Evolutionary conservation across 2,113 vertebrate species (phyloP), one percentile per base, ranked within the genome.

Genomic region (Tricholaema leucomelas): DNA sequence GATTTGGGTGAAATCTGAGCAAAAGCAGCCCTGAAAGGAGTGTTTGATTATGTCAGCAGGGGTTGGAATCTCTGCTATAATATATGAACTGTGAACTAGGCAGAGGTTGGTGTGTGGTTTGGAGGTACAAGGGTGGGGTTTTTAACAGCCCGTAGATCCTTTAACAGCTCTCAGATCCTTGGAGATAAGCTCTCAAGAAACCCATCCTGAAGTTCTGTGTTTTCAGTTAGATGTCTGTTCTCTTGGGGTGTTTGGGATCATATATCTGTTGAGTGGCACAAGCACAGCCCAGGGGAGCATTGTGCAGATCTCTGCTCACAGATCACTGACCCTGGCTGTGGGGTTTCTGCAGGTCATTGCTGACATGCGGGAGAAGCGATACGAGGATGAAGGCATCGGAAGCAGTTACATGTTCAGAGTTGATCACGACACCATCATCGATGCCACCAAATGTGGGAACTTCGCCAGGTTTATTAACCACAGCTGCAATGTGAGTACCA

Each of bases 371-470:
- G 99, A 99, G 96, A 99, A 99, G 76, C 98, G 99, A 20, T 99
- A 99, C 1, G 99, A 99, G 91, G 99, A 99, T 0, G 99, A 99
- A 81, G 99, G 99, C 92, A 99, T 99, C 1, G 99, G 99, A 1
- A 99, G 99, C 98, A 99, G 99, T 96, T 99, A 99, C 97, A 99
- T 99, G 99, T 99, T 99, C 98, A 98, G 99, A 21, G 99, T 99
- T 0, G 99, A 99, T 96, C 99, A 99, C 3, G 99, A 99, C 97
- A 99, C 99, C 94, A 99, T 99, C 97, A 99, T 99, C 4, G 99
- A 99, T 1, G 99, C 99, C 61, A 99, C 99, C 1, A 99, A 99
- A 86, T 99, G 99, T 0, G 99, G 99, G 84, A 99, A 99, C 98
- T 99, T 99, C 0, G 99, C 99, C 36, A 98, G 99, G 60, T 99